A percentile compares a stretch with the other conserved stretches of the same genome.
Conservation (phyloP, 2,888 invertebrate genomes). For the Mythimna vitellina region DNA sequence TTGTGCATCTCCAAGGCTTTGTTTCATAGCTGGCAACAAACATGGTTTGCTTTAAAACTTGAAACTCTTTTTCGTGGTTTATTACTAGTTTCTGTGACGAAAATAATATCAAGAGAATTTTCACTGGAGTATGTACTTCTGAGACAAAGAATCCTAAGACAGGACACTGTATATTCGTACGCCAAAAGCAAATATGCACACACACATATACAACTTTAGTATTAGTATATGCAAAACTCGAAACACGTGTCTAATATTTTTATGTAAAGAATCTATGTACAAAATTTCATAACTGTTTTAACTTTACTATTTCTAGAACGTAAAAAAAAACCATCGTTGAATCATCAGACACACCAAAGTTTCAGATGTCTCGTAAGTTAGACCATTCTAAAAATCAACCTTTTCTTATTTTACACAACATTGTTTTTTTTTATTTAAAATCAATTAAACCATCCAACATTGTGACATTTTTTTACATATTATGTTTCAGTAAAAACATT, state of each 20-base stretch:
- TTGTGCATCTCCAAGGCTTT: background rate
- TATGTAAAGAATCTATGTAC: no score
- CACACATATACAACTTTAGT: no score
- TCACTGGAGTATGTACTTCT: no score
- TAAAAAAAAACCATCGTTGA: background rate
- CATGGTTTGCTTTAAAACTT: background rate
- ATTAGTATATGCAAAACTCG: no score
- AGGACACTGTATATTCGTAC: no score
- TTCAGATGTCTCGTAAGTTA: background rate
- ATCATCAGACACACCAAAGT: background rate
- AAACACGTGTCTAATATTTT: no score
- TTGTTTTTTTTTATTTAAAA: background rate
- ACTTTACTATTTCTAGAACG: no score
- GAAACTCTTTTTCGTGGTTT: background rate
- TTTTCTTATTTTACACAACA: background rate
- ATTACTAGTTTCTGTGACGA: background rate
- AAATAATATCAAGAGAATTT: no score
- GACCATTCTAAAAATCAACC: background rate
- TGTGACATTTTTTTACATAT: background rate
- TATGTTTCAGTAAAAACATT: background rate
- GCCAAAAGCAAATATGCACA: no score
- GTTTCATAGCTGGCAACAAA: background rate
- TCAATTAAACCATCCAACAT: background rate
- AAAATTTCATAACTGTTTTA: no score
- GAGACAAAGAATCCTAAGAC: no score